Conservation (phyloP, 2,113 vertebrate genomes). For the Crocuta crocuta region DNA sequence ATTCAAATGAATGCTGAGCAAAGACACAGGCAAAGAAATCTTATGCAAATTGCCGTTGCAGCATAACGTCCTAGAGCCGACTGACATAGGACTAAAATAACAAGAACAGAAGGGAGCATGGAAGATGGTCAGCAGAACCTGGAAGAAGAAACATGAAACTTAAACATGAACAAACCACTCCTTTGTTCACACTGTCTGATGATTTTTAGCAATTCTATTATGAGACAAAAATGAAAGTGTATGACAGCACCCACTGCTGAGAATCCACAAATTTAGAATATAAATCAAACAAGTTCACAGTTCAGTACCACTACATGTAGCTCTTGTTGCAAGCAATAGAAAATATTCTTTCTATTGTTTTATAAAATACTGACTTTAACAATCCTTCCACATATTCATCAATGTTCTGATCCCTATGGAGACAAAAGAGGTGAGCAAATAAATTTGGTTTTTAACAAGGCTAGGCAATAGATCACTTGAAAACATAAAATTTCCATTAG, state of each 20-base stretch:
- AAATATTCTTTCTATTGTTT: background rate
- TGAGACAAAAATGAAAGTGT: background rate
- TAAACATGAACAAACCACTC: background rate
- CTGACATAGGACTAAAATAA: background rate
- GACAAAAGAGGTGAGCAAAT: background rate
- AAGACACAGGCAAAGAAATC: constrained; percentile 8
- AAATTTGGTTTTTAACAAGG: constrained; percentile 21
- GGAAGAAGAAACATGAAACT: constrained; percentile 12
- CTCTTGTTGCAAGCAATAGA: background rate
- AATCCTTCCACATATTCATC: background rate
- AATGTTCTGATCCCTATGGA: background rate
- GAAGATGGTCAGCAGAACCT: background rate
- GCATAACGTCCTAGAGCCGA: background rate
- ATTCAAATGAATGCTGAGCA: constrained; percentile 20
- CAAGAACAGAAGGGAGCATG: background rate
- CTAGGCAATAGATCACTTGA: constrained; percentile 20
- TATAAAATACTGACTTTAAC: constrained; percentile 23
- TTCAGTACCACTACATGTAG: background rate
- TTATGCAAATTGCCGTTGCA: background rate
- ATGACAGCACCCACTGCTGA: background rate
- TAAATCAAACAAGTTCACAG: background rate
- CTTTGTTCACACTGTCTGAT: background rate
- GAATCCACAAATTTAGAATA: background rate
- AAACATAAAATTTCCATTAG: constrained; percentile 5
- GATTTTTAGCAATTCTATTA: background rate